Conservation (phyloP, 2,113 vertebrate genomes). For the Psittacula cyanocephala region DNA sequence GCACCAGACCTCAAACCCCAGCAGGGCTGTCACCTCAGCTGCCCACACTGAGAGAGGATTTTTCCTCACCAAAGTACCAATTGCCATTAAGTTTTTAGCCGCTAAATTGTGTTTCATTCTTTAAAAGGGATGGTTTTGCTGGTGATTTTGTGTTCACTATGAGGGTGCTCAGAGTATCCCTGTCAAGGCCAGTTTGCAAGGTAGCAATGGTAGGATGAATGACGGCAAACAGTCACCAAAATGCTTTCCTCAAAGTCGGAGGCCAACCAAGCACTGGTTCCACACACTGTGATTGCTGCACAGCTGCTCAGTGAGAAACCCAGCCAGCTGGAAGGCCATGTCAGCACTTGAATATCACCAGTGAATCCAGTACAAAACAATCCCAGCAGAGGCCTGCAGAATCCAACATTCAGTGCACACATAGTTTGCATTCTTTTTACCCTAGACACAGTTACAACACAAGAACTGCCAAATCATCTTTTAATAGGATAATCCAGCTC, state of each 20-base stretch:
- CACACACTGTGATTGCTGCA: accelerated
- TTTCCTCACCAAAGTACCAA: background rate
- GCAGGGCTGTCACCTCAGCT: background rate
- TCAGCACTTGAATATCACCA: background rate
- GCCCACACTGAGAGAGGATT: background rate
- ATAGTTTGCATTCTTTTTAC: background rate
- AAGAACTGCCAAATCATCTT: background rate
- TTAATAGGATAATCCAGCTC: constrained; percentile 8
- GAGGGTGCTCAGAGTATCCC: background rate
- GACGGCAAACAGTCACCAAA: background rate
- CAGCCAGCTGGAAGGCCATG: background rate
- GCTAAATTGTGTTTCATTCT: background rate
- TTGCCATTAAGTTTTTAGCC: background rate
- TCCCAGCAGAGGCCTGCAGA: background rate
- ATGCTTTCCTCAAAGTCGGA: background rate
- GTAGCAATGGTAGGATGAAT: background rate
- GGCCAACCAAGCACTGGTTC: background rate
- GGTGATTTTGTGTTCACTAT: background rate
- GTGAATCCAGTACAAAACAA: background rate
- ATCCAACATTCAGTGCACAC: background rate
- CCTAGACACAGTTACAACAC: background rate
- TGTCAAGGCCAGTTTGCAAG: background rate
- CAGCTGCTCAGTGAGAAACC: background rate
- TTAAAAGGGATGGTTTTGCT: background rate
- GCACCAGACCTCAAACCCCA: background rate